Conservation (phyloP, 2,888 invertebrate genomes). For the Agriopis marginaria region DNA sequence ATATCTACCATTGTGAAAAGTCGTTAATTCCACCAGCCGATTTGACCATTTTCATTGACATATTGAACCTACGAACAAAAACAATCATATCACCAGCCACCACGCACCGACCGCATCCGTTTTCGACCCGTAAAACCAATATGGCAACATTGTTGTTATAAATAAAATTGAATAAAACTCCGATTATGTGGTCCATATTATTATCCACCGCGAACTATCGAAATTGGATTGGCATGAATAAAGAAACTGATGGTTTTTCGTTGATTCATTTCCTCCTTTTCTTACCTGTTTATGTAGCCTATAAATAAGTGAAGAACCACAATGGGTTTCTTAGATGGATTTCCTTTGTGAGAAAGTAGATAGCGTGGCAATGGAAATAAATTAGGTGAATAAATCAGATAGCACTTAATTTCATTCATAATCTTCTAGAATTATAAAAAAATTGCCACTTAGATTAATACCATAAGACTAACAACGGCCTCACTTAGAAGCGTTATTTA, state of each 20-base stretch:
- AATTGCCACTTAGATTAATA: no score
- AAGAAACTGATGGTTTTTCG: slow-evolving; percentile 33
- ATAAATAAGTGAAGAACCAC: slow-evolving; percentile 34
- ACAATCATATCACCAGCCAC: slow-evolving; percentile 38
- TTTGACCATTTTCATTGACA: slow-evolving; percentile 22
- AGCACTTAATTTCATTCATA: slow-evolving; percentile 5
- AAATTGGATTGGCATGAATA: slow-evolving; percentile 43
- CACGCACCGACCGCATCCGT: slow-evolving; percentile 37
- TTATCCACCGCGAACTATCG: slow-evolving; percentile 23
- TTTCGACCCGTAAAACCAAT: slow-evolving; percentile 39
- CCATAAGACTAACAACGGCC: no score
- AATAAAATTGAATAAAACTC: slow-evolving; percentile 43
- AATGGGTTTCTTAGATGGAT: slow-evolving; percentile 27
- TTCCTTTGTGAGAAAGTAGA: slow-evolving; percentile 28
- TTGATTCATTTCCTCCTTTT: slow-evolving; percentile 35
- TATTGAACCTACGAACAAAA: slow-evolving; percentile 18
- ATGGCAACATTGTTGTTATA: slow-evolving; percentile 37
- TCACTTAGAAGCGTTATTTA: no score
- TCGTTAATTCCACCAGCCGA: slow-evolving; percentile 17
- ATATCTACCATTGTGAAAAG: neutral
- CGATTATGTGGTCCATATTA: slow-evolving; percentile 41
- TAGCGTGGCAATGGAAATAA: slow-evolving; percentile 17
- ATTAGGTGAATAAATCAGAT: slow-evolving; percentile 25
- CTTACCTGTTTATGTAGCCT: slow-evolving; percentile 33
- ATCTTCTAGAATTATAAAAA: neutral